These are phyloP conservation scores for Pimpla rufipes DNA, from an alignment of 2,888 invertebrate genomes.

Conservation along the genomic window DNA sequence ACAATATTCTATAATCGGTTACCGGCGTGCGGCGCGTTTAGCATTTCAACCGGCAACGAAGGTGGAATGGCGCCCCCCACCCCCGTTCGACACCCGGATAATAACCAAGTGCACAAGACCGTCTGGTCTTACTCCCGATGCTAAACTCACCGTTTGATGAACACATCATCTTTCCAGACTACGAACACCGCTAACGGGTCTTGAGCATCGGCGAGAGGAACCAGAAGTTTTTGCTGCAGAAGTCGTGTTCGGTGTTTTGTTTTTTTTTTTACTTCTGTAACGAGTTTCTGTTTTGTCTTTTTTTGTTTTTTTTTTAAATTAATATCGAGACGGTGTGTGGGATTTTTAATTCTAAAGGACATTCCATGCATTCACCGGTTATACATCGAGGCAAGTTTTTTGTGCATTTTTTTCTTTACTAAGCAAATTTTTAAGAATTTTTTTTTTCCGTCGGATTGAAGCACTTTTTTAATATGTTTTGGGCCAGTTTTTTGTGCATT, in stretches of 20 bases:
- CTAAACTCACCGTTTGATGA: constrained; percentile 49
- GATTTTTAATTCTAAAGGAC: constrained; percentile 43
- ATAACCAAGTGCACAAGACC: constrained; percentile 60
- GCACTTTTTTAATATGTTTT: too few relatives aligned
- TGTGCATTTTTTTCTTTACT: neutral
- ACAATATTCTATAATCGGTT: constrained; percentile 37
- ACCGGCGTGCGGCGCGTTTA: constrained; percentile 37
- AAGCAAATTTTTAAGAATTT: too few relatives aligned
- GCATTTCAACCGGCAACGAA: constrained; percentile 37
- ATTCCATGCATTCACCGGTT: constrained; percentile 69
- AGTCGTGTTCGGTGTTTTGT: neutral
- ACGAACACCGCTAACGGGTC: constrained; percentile 17
- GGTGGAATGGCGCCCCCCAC: constrained; percentile 47
- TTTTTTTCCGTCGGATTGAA: too few relatives aligned
- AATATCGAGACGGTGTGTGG: constrained; percentile 24
- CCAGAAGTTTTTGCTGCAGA: neutral
- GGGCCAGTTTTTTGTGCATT: too few relatives aligned
- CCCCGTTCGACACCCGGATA: constrained; percentile 56
- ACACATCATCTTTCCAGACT: constrained; percentile 36
- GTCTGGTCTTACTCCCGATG: constrained; percentile 51
- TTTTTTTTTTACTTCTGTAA: neutral
- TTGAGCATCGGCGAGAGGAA: neutral
- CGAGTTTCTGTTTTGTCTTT: neutral
- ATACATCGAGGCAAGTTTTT: constrained; percentile 60
- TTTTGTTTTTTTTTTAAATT: constrained; percentile 4